These are phyloP conservation scores for Coecobrya sp. DNA, from an alignment of 2,888 invertebrate species.

Conservation along the genomic window DNA sequence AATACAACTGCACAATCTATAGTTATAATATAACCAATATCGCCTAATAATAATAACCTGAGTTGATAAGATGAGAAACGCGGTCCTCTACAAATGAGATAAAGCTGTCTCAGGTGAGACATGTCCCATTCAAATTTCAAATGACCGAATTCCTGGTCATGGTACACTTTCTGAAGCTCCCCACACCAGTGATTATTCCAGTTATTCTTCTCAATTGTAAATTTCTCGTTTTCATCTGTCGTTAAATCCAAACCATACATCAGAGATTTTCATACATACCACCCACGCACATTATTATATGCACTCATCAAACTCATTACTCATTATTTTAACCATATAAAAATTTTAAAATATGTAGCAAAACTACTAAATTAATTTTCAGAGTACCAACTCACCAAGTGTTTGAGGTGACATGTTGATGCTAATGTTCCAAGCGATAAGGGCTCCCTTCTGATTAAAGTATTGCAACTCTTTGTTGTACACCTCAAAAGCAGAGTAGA, in stretches of 20 bases:
- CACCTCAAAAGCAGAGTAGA: constrained; percentile 56
- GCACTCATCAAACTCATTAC: no score
- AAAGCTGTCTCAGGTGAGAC: constrained; percentile 88
- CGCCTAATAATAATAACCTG: no score
- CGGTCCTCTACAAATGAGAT: constrained; percentile 91
- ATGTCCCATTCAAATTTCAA: constrained; percentile 59
- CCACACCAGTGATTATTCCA: constrained; percentile 86
- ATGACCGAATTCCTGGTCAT: constrained; percentile 48
- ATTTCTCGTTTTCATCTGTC: constrained; percentile 80
- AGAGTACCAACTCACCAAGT: constrained; percentile 67
- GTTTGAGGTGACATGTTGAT: constrained; percentile 60
- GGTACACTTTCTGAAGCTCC: constrained; percentile 71
- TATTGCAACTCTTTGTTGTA: constrained; percentile 82
- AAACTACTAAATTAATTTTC: no score
- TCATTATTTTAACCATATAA: no score
- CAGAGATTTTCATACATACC: neutral
- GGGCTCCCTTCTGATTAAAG: constrained; percentile 80
- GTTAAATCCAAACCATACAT: no score
- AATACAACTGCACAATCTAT: no score
- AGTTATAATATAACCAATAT: no score
- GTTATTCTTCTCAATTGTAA: constrained; percentile 82
- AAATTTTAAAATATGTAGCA: constrained; percentile 3
- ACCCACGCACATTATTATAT: no score
- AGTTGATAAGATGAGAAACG: constrained; percentile 89
- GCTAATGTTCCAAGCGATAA: constrained; percentile 85